Evolutionary conservation across 2,888 invertebrate genomes (phyloP), one percentile per base, ranked within the genome.

Genomic region (Matsumyia berberina): DNA sequence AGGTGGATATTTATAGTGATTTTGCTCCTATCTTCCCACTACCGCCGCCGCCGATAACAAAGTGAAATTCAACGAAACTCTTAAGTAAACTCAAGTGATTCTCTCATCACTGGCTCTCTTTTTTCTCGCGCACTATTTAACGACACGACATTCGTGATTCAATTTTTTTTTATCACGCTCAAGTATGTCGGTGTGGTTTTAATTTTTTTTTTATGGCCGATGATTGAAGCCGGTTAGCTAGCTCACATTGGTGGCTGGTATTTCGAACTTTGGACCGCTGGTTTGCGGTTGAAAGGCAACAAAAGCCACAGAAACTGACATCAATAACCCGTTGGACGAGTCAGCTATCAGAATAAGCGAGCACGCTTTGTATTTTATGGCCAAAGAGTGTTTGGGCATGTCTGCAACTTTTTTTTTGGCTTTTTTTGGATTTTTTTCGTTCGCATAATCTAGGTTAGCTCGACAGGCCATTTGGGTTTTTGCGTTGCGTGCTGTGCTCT

Each of bases 241-340:
- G 62, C n/a, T 1, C 4, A 1, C 24, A 24, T 4, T 46, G 79
- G 64, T 77, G 77, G 44, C 72, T 78, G 82, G 67, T 78, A 64
- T 58, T 29, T 58, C 72, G 80, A 70, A 80, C 85, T 85, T 85
- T 85, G 85, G 80, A 85, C 85, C 55, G 9, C 37, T 57, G 29
- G 19, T 44, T 78, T 53, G 46, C 31, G 37, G 62, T 70, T 57
- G 64, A 19, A 66, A 72, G 51, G 55, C 31, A 46, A 39, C 55
- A 42, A 66, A 44, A 69, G 51, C 72, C 60, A 35, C 42, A 78
- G 49, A 74, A 37, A 42, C 64, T 60, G 70, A 85, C 80, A 76
- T 80, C 69, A 80, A 80, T 85, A 85, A 85, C 80, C 80, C 79
- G 80, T 76, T 80, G 42, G 15, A 49, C 69, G 46, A 74, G 70